These are phyloP conservation scores for Mus pahari DNA, from an alignment of 2,113 vertebrate genomes.

Conservation along the genomic window DNA sequence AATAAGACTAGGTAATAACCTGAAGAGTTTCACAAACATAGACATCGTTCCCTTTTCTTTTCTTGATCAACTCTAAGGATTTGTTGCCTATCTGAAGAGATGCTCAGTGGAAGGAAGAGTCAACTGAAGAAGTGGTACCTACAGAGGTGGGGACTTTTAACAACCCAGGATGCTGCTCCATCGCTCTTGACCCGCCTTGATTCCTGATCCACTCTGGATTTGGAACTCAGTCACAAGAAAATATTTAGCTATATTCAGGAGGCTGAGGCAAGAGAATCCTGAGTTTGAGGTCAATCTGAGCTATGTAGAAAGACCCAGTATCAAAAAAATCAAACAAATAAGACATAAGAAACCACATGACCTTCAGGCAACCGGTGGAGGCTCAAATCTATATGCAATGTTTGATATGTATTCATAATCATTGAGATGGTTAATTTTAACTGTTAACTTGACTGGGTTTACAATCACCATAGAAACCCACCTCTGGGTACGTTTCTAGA, in stretches of 20 bases:
- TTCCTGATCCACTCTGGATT: neutral
- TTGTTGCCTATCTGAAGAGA: slow-evolving; percentile 12
- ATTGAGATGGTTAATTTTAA: neutral
- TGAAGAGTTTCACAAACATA: neutral
- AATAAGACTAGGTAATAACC: neutral
- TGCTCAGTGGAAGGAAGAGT: neutral
- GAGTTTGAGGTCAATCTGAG: neutral
- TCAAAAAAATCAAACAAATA: slow-evolving; percentile 4
- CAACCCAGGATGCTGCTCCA: neutral
- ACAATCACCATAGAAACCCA: neutral
- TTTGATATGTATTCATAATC: neutral
- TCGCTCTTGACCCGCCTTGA: neutral
- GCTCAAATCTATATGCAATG: neutral
- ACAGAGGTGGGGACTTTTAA: neutral
- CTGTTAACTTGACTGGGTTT: neutral
- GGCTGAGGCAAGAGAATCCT: neutral
- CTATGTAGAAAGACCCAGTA: neutral
- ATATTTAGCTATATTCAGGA: neutral
- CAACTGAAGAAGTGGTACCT: neutral
- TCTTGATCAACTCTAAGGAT: slow-evolving; percentile 32
- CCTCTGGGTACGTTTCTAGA: neutral
- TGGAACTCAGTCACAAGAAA: slow-evolving; percentile 20
- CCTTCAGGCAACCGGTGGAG: neutral
- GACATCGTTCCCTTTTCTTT: slow-evolving; percentile 39
- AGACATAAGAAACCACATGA: neutral